phyloP scores from a whole-genome alignment of 1,140 invertebrate species.

The Dendrolimus punctatus region DNA sequence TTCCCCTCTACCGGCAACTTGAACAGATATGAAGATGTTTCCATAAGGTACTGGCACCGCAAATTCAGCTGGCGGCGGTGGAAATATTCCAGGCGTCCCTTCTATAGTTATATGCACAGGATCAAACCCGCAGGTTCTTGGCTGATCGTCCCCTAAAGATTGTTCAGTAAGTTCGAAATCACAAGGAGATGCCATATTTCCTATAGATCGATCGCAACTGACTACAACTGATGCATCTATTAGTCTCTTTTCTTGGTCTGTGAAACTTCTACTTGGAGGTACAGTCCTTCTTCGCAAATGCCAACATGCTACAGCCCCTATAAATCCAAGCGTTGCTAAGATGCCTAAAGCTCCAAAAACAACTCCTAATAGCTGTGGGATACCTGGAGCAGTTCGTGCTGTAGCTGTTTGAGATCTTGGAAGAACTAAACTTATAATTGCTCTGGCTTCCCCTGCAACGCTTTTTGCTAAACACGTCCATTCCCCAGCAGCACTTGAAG shows the following conservation, averaged over 20 bases:
- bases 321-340: conserved; percentile 52
- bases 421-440: conserved; percentile 61
- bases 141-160: conserved; percentile 56
- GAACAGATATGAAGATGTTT: conserved; percentile 69
- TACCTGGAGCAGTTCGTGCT: conserved; percentile 56
- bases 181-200: conserved; percentile 71
- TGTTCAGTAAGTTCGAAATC: conserved; percentile 73
- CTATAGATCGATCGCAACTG: conserved; percentile 77
- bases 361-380: conserved; percentile 62
- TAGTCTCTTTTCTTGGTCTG: conserved; percentile 88
- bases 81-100: conserved; percentile 68
- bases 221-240: conserved; percentile 84
- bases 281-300: conserved; percentile 71
- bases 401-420: conserved; percentile 56
- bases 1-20: conserved; percentile 72
- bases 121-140: conserved; percentile 57
- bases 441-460: conserved; percentile 52
- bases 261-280: conserved; percentile 83
- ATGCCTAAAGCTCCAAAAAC: conserved; percentile 60
- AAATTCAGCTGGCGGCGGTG: conserved; percentile 66
- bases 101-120: conserved; percentile 84
- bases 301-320: conserved; percentile 56
- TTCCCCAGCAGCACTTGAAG: conserved; percentile 62
- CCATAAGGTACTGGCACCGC: conserved; percentile 63
- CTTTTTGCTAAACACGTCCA: conserved; percentile 67